Conservation (phyloP, 2,797 vertebrate genomes). For the Eutrigla gurnardus region DNA sequence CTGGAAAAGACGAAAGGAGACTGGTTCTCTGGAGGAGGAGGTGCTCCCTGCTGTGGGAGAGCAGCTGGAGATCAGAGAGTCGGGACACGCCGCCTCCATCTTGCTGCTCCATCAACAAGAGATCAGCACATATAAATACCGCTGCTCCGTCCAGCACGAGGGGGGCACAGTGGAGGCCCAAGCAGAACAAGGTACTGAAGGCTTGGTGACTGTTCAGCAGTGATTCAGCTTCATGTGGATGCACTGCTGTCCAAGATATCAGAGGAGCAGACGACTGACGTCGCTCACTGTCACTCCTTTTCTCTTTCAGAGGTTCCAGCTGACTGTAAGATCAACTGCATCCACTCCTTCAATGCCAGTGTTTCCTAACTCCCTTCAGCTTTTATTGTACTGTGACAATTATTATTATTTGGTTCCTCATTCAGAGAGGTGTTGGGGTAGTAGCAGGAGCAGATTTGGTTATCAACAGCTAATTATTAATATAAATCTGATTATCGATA, state of each 20-base stretch:
- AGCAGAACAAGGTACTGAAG: slow-evolving; percentile 9
- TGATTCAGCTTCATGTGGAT: slow-evolving; percentile 20
- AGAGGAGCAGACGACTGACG: not conserved
- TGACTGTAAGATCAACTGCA: too few species aligned
- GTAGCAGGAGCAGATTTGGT: too few species aligned
- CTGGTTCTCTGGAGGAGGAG: too few species aligned
- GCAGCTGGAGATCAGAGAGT: slow-evolving; percentile 39
- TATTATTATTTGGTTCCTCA: too few species aligned
- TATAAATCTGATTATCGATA: too few species aligned
- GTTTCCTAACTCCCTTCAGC: too few species aligned
- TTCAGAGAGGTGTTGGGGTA: too few species aligned
- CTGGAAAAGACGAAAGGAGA: too few species aligned
- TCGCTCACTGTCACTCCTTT: not conserved
- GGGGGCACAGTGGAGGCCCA: not conserved
- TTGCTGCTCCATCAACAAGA: not conserved
- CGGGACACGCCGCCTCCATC: slow-evolving; percentile 13
- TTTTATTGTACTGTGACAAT: too few species aligned
- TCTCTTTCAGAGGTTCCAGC: slow-evolving; percentile 13
- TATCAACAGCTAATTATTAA: too few species aligned
- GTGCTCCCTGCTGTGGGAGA: slow-evolving; percentile 15
- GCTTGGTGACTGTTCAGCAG: not conserved
- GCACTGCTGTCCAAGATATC: not conserved
- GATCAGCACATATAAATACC: slow-evolving; percentile 1
- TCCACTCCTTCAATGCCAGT: too few species aligned
- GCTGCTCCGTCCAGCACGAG: slow-evolving; percentile 39